These are phyloP conservation scores for Solea solea DNA, from an alignment of 2,113 vertebrate genomes.

Conservation along the genomic window DNA sequence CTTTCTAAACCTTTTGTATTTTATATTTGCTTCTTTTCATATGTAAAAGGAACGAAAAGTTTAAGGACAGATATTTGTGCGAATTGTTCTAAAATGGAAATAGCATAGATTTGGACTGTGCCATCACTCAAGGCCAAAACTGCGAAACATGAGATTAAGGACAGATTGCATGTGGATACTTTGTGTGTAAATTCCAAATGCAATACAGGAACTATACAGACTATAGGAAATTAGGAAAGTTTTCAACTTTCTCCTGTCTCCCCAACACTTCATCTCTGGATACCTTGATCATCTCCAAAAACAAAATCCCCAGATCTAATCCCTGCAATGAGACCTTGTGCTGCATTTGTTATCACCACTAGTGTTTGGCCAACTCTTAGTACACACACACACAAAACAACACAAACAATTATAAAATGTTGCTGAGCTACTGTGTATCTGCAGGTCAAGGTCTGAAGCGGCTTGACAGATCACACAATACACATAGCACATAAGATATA, in stretches of 20 bases:
- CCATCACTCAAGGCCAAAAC: background rate
- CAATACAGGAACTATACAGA: too few species aligned
- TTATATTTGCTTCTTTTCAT: background rate
- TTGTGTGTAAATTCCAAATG: background rate
- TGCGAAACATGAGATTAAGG: background rate
- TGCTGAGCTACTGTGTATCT: background rate
- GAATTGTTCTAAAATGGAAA: background rate
- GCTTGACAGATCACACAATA: background rate
- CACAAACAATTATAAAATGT: too few species aligned
- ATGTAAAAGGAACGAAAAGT: background rate
- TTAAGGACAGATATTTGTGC: background rate
- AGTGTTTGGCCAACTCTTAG: background rate
- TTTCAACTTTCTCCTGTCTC: too few species aligned
- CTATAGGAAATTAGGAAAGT: too few species aligned
- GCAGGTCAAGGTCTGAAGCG: background rate
- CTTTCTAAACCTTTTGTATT: background rate
- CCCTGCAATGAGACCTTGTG: background rate
- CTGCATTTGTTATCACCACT: background rate
- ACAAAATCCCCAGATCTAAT: background rate
- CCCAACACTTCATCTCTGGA: background rate
- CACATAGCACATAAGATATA: background rate
- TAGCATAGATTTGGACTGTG: background rate
- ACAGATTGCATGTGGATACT: background rate
- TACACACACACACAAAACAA: too few species aligned
- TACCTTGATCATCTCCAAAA: background rate